These are phyloP conservation scores for Stichopus horrens DNA, from an alignment of 53 echinoderm and acorn worm genomes.

Conservation along the genomic window DNA sequence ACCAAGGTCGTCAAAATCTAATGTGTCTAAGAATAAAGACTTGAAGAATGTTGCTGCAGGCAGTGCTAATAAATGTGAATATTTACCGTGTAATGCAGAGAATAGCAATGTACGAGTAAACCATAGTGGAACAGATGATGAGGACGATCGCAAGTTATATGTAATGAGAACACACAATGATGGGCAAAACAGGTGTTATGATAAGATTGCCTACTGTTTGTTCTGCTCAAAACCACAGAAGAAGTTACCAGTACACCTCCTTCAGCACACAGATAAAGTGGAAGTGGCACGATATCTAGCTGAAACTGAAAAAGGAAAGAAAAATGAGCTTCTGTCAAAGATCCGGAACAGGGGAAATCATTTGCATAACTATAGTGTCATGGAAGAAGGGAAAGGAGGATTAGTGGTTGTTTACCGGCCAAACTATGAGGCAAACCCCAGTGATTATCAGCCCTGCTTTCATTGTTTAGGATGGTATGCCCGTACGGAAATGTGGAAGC, in stretches of 20 bases:
- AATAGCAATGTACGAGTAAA: too few species aligned
- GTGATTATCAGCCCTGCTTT: constrained; percentile 50
- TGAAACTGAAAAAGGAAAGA: background rate
- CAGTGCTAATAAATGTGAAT: too few species aligned
- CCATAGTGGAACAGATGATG: too few species aligned
- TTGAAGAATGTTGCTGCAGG: too few species aligned
- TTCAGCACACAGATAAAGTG: constrained; percentile 52
- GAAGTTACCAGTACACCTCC: constrained; percentile 62
- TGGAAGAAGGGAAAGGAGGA: constrained; percentile 55
- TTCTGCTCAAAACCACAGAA: constrained; percentile 51
- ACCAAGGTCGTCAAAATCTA: too few species aligned
- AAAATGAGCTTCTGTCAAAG: constrained; percentile 37
- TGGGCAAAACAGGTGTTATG: constrained; percentile 57
- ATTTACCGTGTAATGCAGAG: too few species aligned
- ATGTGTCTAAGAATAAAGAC: too few species aligned
- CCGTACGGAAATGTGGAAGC: constrained; percentile 51
- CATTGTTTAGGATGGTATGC: constrained; percentile 59
- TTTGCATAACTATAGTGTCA: constrained; percentile 56
- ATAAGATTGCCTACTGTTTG: constrained; percentile 60
- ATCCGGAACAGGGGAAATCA: constrained; percentile 57
- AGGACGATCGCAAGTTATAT: too few species aligned
- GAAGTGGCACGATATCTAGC: constrained; percentile 52
- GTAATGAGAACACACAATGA: constrained; percentile 25
- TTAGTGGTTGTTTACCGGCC: constrained; percentile 61
- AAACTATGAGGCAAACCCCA: constrained; percentile 16